Base-by-base conservation (phyloP, 2,888 invertebrate genomes). In the Ectemnius lituratus region DNA sequence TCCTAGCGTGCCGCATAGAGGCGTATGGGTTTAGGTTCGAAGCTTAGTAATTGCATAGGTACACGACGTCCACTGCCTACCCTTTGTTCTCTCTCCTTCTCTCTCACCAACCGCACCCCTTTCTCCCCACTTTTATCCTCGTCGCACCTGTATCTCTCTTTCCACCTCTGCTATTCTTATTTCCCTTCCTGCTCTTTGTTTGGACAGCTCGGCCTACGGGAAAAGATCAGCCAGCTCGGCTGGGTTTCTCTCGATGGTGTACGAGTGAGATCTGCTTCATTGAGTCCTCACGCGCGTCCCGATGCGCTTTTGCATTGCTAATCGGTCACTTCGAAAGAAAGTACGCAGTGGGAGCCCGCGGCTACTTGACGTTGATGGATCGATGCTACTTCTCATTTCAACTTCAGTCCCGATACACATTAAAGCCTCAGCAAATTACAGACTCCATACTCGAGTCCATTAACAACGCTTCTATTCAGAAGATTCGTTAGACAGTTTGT, bases 1-100 rank as follows among this genome's bases (percentile, higher is more conserved):
- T 77, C 75, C 67, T 81, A 75, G 80, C 80, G 80, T 81, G 80
- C 78, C 60, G 75, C 73, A 70, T 81, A 80, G 80, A 80, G 80
- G 80, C 80, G 80, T 81, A 70, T 80, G 80, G 80, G 57, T 81
- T 80, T 78, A 73, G 70, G 67, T 47, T 47, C 67, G 72, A 74
- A 78, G 72, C 73, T 68, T 78, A 70, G 73, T 81, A 80, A 81
- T 81, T 81, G 75, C 75, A 78, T 59, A 72, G 75, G 62, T 75
- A 75, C 73, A 75, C 73, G 68, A 70, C 73, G 68, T 72, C 73
- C 37, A 37, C 73, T 75, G 63, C 62, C 74, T 63, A 75, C 73
- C 71, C 78, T 80, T 74, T 80, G 71, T 73, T 68, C 73, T 70
- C 73, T 70, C 58, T 61, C 59, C 64, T 57, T 56, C 67, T 66